phyloP scores from a whole-genome alignment of 2,797 vertebrate species.

The Pelodytes ibericus region DNA sequence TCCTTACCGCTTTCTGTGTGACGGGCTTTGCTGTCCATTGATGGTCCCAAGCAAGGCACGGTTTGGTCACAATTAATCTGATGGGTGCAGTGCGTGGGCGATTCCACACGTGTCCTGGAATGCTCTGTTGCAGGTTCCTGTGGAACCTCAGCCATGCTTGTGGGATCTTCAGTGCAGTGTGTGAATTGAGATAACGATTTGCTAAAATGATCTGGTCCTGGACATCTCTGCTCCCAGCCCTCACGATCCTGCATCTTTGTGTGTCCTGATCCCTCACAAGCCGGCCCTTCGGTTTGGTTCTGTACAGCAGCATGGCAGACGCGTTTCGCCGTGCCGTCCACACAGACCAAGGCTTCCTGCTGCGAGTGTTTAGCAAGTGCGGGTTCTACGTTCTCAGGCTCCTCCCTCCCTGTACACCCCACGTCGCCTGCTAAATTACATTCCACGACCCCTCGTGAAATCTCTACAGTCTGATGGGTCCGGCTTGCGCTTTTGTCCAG shows the following conservation, averaged over 20 bases:
- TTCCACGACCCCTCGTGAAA: neutral
- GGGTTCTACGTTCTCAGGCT: neutral
- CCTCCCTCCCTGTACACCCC: neutral
- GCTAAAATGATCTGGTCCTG: conserved; percentile 6
- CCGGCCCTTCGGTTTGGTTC: too few relatives aligned
- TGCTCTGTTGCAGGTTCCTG: conserved; percentile 20
- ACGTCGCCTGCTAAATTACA: neutral
- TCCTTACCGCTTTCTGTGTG: neutral
- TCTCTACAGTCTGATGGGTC: conserved; percentile 5
- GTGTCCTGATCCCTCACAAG: neutral
- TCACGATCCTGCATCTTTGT: too few relatives aligned
- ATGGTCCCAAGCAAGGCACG: neutral
- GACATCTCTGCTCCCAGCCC: conserved; percentile 10
- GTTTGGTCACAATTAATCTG: conserved; percentile 21
- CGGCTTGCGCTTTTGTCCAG: conserved; percentile 25
- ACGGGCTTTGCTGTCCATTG: neutral
- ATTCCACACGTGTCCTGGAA: neutral
- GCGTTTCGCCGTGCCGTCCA: too few relatives aligned
- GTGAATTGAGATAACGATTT: conserved; percentile 26
- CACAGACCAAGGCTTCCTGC: too few relatives aligned
- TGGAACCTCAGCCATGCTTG: neutral
- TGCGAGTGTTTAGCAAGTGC: neutral
- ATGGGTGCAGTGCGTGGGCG: neutral
- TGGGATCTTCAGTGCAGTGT: conserved; percentile 14
- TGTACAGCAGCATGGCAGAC: too few relatives aligned